Base-by-base conservation (phyloP, 1,140 invertebrate species). In the Drosophila lacertosa region DNA sequence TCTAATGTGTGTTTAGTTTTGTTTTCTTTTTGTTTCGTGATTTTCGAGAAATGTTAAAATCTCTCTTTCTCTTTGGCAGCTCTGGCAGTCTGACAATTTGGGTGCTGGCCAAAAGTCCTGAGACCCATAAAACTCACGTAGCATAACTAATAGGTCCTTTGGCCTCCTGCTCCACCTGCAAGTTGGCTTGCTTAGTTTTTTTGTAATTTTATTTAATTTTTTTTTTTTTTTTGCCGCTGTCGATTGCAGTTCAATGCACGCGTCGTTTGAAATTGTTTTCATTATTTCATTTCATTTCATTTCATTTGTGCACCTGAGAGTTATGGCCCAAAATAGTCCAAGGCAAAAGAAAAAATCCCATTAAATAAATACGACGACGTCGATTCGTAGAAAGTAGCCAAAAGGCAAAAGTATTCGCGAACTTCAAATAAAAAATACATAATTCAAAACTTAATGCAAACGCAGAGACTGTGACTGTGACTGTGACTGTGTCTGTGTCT, bases 211-310 rank as follows among this genome's bases (percentile, higher is more conserved):
- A n/a, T n/a, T n/a, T n/a, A n/a, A n/a, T 20, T 32, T 4, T 4
- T 39, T 50, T 11, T 22, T 13, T 37, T 2, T 9, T 26, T 40
- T 48, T 26, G 35, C 32, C 13, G n/a, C 51, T 48, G 40, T 59
- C n/a, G 40, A 26, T 67, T 53, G 80, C 80, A 79, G 75, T 86
- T 86, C 81, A 84, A 80, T 84, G 81, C 72, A 83, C 71, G 76
- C 70, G 63, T n/a, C 67, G 62, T 65, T 65, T 64, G 72, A 86
- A 79, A 83, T 79, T 83, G 80, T 86, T 84, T 84, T 83, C 80
- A 83, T 83, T 83, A 83, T 84, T 84, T 83, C 79, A 84, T 83
- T 79, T 79, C 80, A 79, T 78, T 83, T 82, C 66, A 81, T 83
- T n/a, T n/a, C n/a, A n/a, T n/a, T n/a, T 78, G 65, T 84, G 80